phyloP scores from a whole-genome alignment of 2,888 invertebrate species.

The Ramazzottius varieornatus region DNA sequence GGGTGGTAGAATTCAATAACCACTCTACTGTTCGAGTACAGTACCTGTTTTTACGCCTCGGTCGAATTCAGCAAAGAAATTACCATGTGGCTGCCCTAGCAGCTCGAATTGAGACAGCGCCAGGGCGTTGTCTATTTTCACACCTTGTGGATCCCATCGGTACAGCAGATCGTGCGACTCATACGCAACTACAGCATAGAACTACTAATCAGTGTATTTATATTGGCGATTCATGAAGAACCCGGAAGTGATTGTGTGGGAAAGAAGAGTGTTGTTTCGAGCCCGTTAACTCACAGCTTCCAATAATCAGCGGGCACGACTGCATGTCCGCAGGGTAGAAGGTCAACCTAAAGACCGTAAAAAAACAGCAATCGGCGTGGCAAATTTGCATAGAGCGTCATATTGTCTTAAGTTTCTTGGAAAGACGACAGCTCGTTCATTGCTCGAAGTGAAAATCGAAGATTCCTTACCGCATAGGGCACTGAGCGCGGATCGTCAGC shows the following conservation, averaged over 20 bases:
- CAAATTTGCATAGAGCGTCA: neutral
- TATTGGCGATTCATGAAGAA: neutral
- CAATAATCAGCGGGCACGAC: constrained; percentile 1
- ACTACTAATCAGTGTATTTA: neutral
- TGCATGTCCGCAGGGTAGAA: neutral
- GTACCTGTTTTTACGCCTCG: neutral
- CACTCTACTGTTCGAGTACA: too few species aligned
- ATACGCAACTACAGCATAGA: neutral
- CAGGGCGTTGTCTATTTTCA: neutral
- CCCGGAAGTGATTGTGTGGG: too few species aligned
- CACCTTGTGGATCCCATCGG: neutral
- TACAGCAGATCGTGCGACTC: neutral
- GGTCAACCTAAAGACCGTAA: neutral
- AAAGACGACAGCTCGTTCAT: too few species aligned
- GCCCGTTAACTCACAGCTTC: constrained; percentile 1
- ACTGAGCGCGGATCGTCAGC: neutral
- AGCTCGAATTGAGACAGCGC: neutral
- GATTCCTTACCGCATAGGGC: neutral
- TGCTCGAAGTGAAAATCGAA: neutral
- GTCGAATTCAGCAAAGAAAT: neutral
- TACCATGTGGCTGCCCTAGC: neutral
- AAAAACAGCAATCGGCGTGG: neutral
- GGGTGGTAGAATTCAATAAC: too few species aligned
- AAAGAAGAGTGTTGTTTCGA: too few species aligned
- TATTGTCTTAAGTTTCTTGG: too few species aligned